Evolutionary conservation across 1,140 invertebrate genomes (phyloP), one percentile per base, ranked within the genome.

Genomic region (Plodia interpunctella): DNA sequence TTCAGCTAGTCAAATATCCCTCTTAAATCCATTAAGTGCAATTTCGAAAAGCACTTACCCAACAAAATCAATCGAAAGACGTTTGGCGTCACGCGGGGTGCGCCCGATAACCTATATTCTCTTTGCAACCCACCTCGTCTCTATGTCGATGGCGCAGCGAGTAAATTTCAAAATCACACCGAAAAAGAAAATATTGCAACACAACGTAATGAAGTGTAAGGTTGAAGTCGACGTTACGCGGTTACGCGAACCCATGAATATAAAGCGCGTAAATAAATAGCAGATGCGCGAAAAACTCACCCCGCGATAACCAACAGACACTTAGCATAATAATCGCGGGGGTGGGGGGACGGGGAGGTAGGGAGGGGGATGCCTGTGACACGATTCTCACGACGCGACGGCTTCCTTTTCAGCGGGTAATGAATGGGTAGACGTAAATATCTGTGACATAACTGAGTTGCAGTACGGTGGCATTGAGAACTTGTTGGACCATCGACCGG

Each of bases 211-310:
- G 86, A 88, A 87, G 81, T 87, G 86, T 86, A 78, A 78, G 76
- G 68, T 68, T 76, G 77, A 68, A 73, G 72, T 70, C 70, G 75
- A 25, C 51, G 67, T 54, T 56, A 60, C 70, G 70, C 70, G 73
- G 68, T 78, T 80, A 76, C 69, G 73, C 78, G 78, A 81, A 76
- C 76, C 80, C 66, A 87, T 89, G 84, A 89, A 87, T 88, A 87
- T 83, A 87, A 83, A 88, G 72, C 80, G 80, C 82, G 80, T 87
- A 88, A 88, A 87, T 87, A 88, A 88, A 88, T 88, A 88, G 80
- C 86, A 88, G 86, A 88, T 87, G 86, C 83, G 86, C 82, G 81
- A 86, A 88, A 88, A 87, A 86, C 70, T 82, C 82, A 76, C 83
- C 83, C 81, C 76, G 75, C 71, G 65, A 68, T 76, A 76, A 74